Evolutionary conservation across 2,888 invertebrate species (phyloP).

Genomic region (Caradrina kadenii): DNA sequence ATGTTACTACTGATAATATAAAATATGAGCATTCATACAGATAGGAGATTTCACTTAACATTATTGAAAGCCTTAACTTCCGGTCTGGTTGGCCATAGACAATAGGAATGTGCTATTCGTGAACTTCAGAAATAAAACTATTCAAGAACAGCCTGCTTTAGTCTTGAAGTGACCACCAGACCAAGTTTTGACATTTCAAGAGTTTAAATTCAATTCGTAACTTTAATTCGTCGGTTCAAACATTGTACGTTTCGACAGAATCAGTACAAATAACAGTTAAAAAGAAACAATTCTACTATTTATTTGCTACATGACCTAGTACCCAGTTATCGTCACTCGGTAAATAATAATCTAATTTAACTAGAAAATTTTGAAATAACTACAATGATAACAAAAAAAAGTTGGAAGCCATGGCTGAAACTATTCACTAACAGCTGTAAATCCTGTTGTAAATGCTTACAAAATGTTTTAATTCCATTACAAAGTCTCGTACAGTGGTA

Average conservation of each 20-base stretch:
- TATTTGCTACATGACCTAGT: slow-evolving; percentile 57
- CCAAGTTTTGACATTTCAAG: slow-evolving; percentile 17
- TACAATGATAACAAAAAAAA: slow-evolving; percentile 42
- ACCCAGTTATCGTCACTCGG: slow-evolving; percentile 71
- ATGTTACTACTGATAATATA: slow-evolving; percentile 86
- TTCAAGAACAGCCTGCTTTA: slow-evolving; percentile 41
- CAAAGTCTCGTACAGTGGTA: slow-evolving; percentile 76
- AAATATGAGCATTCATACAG: slow-evolving; percentile 89
- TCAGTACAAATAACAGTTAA: slow-evolving; percentile 61
- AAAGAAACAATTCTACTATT: slow-evolving; percentile 61
- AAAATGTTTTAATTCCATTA: slow-evolving; percentile 75
- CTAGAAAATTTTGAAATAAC: slow-evolving; percentile 52
- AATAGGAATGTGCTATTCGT: slow-evolving; percentile 46
- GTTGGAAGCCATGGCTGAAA: slow-evolving; percentile 51
- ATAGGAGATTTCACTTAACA: slow-evolving; percentile 81
- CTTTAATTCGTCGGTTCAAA: slow-evolving; percentile 42
- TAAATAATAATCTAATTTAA: slow-evolving; percentile 67
- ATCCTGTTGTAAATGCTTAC: slow-evolving; percentile 68
- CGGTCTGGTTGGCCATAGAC: slow-evolving; percentile 36
- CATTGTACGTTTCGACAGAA: slow-evolving; percentile 39
- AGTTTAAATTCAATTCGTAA: slow-evolving; percentile 41
- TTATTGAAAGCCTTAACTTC: slow-evolving; percentile 55
- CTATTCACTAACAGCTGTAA: slow-evolving; percentile 57
- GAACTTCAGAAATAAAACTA: slow-evolving; percentile 43
- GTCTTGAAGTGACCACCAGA: slow-evolving; percentile 48